Percentiles rank a stretch among this genome's conserved stretches.
phyloP scores from a whole-genome alignment of 2,888 invertebrate genomes.

The Beris morrisii region DNA sequence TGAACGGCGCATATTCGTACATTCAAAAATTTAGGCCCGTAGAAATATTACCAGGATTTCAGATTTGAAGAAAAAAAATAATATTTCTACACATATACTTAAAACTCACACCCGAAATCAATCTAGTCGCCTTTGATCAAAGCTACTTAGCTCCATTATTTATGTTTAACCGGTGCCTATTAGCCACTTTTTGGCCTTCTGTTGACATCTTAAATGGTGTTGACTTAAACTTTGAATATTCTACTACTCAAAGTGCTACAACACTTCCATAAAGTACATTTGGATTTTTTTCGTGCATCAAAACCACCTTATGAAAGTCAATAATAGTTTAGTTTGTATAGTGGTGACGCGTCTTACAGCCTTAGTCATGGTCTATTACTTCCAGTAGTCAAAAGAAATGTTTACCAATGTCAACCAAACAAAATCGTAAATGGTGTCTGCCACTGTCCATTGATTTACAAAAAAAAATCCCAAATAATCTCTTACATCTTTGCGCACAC shows the following conservation, averaged over 20 bases:
- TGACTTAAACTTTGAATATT: constrained; percentile 26
- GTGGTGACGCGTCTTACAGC: constrained; percentile 7
- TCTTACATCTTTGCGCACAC: too few species aligned
- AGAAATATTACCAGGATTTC: too few species aligned
- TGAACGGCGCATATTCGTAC: too few species aligned
- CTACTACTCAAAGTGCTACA: background rate
- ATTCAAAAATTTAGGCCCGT: too few species aligned
- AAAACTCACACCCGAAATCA: background rate
- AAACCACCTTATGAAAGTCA: too few species aligned
- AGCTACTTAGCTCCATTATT: constrained; percentile 25
- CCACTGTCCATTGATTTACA: too few species aligned
- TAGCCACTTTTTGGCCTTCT: constrained; percentile 29
- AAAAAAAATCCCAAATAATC: too few species aligned
- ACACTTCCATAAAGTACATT: too few species aligned
- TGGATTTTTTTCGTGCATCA: too few species aligned
- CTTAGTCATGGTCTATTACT: constrained; percentile 30
- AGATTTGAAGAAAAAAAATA: too few species aligned
- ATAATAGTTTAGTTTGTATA: too few species aligned
- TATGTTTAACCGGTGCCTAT: constrained; percentile 15
- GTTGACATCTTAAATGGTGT: constrained; percentile 38
- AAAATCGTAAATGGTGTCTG: too few species aligned
- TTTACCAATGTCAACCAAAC: constrained; percentile 2
- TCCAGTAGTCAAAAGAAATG: constrained; percentile 24
- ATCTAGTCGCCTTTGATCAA: constrained; percentile 13
- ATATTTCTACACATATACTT: background rate